Conservation (phyloP, 2,888 invertebrate species). For the Melanophora roralis region DNA sequence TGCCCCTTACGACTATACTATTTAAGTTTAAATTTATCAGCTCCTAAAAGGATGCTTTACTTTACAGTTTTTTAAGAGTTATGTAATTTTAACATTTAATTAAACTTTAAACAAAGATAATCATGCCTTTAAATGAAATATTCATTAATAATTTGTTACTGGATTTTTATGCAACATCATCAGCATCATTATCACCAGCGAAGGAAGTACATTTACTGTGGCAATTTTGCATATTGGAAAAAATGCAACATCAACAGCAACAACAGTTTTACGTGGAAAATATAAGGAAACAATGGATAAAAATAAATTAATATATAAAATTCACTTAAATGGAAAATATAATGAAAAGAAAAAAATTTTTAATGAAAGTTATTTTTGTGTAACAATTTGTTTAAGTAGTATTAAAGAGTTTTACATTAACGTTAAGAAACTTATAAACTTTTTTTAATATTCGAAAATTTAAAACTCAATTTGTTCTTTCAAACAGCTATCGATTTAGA, state of each 20-base stretch:
- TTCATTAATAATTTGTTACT: slow-evolving; percentile 16
- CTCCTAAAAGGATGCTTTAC: background rate
- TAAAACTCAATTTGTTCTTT: too few relatives aligned
- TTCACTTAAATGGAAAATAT: slow-evolving; percentile 20
- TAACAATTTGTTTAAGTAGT: too few relatives aligned
- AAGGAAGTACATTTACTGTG: background rate
- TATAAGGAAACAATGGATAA: background rate
- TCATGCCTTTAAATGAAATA: slow-evolving; percentile 42
- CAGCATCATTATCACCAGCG: background rate
- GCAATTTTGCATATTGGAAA: slow-evolving; percentile 20
- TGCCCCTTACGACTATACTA: background rate
- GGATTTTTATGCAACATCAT: slow-evolving; percentile 39
- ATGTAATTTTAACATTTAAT: slow-evolving; percentile 38
- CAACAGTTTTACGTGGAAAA: background rate
- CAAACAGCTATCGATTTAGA: too few relatives aligned
- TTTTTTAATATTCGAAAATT: too few relatives aligned
- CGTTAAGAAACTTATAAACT: too few relatives aligned
- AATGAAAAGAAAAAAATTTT: background rate
- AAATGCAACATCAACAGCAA: slow-evolving; percentile 9
- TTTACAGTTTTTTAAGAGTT: background rate
- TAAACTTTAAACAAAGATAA: slow-evolving; percentile 33
- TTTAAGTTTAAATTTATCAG: background rate
- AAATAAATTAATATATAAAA: slow-evolving; percentile 29
- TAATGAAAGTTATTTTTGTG: background rate
- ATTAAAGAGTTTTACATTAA: too few relatives aligned